phyloP scores from a whole-genome alignment of 2,113 vertebrate genomes.

The Nannobrachium achirus region DNA sequence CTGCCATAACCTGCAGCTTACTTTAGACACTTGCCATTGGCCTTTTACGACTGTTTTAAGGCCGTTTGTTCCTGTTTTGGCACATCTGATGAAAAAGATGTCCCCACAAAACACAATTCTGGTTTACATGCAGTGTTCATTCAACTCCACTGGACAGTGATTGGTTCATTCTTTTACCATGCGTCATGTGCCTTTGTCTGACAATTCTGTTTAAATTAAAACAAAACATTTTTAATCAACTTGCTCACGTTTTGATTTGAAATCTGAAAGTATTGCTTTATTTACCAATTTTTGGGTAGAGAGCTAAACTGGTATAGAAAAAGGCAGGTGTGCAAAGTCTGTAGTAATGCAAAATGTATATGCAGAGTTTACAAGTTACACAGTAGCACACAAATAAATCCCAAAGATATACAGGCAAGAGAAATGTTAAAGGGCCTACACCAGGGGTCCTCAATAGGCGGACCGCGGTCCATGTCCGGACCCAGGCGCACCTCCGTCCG shows the following conservation, averaged over 20 bases:
- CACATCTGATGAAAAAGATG: constrained; percentile 34
- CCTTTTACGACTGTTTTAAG: constrained; percentile 12
- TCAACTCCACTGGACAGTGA: constrained; percentile 49
- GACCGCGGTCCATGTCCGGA: no score
- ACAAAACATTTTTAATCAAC: constrained; percentile 64
- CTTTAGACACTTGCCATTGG: constrained; percentile 21
- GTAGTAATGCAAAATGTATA: no score
- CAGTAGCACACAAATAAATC: no score
- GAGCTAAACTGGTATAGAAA: no score
- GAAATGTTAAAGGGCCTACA: no score
- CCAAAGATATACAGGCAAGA: no score
- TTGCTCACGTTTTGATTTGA: neutral
- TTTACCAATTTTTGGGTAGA: no score
- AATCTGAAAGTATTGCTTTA: neutral
- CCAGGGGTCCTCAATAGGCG: no score
- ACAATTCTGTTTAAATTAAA: constrained; percentile 72
- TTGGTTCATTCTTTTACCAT: constrained; percentile 53
- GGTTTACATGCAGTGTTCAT: constrained; percentile 52
- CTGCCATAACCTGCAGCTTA: constrained; percentile 41
- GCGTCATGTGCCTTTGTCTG: constrained; percentile 71
- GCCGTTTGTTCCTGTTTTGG: constrained; percentile 34
- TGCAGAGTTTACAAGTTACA: no score
- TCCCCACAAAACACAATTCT: constrained; percentile 41
- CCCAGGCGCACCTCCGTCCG: no score
- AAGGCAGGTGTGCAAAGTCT: no score